Percentiles rank a stretch among this genome's conserved stretches.
Evolutionary conservation across 2,888 invertebrate species (phyloP).

Genomic region (Trichogramma evanescens): DNA sequence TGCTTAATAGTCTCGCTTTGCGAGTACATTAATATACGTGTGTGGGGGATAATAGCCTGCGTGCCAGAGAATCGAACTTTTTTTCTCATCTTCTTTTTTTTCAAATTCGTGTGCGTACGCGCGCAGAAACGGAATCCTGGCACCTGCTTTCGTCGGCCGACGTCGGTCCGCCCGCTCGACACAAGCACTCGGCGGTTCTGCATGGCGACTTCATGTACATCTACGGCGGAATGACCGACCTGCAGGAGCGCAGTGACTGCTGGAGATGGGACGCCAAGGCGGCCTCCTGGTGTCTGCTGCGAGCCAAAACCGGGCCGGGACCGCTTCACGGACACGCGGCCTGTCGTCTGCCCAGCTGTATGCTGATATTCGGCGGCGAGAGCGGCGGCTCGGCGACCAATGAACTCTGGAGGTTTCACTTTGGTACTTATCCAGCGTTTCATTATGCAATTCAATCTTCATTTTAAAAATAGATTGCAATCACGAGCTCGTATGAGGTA

Average conservation of each 20-base stretch:
- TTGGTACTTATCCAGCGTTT: constrained; percentile 51
- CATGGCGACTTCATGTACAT: constrained; percentile 76
- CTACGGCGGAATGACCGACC: constrained; percentile 82
- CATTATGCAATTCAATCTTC: too few relatives aligned
- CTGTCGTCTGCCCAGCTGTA: constrained; percentile 67
- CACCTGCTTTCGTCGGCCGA: constrained; percentile 54
- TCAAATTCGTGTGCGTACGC: neutral
- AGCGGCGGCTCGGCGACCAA: constrained; percentile 62
- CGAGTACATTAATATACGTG: neutral
- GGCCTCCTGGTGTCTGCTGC: constrained; percentile 61
- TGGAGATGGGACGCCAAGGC: constrained; percentile 68
- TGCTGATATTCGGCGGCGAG: constrained; percentile 77
- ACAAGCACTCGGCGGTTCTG: constrained; percentile 78
- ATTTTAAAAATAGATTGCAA: too few relatives aligned
- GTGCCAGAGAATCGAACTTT: too few relatives aligned
- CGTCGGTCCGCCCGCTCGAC: constrained; percentile 61
- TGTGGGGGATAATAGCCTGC: too few relatives aligned
- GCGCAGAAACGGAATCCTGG: constrained; percentile 75
- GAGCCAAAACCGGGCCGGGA: constrained; percentile 58
- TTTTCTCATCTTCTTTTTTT: neutral
- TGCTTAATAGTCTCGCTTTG: neutral
- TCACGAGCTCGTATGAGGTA: too few relatives aligned
- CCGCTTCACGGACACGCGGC: constrained; percentile 72
- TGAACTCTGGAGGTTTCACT: constrained; percentile 78
- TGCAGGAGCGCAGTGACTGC: constrained; percentile 68